A percentile compares a stretch with the other conserved stretches of the same genome.
phyloP scores from a whole-genome alignment of 2,888 invertebrate species.

The Amphipyra berbera region DNA sequence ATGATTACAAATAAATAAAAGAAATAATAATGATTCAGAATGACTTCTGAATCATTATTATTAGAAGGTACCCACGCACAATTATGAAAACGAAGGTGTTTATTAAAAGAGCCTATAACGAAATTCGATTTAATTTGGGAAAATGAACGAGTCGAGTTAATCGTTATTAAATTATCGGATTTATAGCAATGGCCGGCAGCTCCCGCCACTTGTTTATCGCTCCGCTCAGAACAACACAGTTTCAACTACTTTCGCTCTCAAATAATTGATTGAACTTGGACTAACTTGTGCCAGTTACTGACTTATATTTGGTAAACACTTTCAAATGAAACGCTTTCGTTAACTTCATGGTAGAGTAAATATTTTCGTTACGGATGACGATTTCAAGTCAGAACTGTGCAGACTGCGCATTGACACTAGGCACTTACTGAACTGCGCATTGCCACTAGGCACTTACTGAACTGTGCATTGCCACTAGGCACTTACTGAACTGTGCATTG shows the following conservation, averaged over 20 bases:
- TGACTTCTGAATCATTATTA: neutral
- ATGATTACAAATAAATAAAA: too few species aligned
- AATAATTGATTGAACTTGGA: conserved; percentile 60
- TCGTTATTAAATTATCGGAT: conserved; percentile 71
- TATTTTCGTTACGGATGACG: conserved; percentile 11
- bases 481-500: too few species aligned
- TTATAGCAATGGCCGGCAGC: conserved; percentile 63
- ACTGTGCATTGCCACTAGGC: too few species aligned
- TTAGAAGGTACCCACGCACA: neutral
- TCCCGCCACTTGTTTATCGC: conserved; percentile 38
- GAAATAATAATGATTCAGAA: too few species aligned
- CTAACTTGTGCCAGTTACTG: conserved; percentile 43
- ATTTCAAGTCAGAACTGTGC: neutral
- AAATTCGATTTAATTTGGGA: conserved; percentile 80
- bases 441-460: too few species aligned
- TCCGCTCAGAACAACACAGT: conserved; percentile 50
- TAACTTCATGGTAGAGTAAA: conserved; percentile 17
- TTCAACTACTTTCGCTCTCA: conserved; percentile 63
- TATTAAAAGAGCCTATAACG: conserved; percentile 78
- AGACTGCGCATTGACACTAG: too few species aligned
- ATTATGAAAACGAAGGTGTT: conserved; percentile 85
- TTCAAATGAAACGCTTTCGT: conserved; percentile 33
- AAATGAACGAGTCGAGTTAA: conserved; percentile 76
- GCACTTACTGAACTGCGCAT: too few species aligned
- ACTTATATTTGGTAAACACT: conserved; percentile 54